Conservation (phyloP, 2,888 invertebrate species). For the Hoplodrina blanda region DNA sequence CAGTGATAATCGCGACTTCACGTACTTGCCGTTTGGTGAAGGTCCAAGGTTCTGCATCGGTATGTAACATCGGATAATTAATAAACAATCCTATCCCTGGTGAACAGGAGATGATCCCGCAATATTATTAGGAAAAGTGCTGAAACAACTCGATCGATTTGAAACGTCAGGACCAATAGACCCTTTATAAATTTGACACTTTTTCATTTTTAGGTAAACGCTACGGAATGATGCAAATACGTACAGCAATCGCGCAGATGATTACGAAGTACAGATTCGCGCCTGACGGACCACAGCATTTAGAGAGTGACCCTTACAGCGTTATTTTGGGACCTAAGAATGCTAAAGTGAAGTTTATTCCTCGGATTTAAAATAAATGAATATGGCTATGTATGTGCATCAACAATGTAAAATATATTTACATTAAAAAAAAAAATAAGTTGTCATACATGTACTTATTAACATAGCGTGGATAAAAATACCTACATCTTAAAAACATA, state of each 20-base stretch:
- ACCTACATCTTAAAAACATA: neutral
- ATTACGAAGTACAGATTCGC: slow-evolving; percentile 73
- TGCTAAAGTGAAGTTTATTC: slow-evolving; percentile 75
- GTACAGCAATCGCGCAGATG: slow-evolving; percentile 79
- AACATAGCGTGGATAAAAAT: too few relatives aligned
- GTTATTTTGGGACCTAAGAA: slow-evolving; percentile 72
- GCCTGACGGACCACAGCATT: slow-evolving; percentile 66
- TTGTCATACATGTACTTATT: neutral
- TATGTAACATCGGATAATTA: slow-evolving; percentile 38
- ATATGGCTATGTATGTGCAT: neutral
- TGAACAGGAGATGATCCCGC: neutral
- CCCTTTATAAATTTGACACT: too few relatives aligned
- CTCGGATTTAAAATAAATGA: slow-evolving; percentile 55
- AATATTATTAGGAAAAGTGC: too few relatives aligned
- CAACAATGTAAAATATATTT: neutral
- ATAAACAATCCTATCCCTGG: neutral
- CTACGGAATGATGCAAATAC: slow-evolving; percentile 82
- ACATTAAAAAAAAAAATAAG: neutral
- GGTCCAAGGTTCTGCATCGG: slow-evolving; percentile 81
- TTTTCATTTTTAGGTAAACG: slow-evolving; percentile 77
- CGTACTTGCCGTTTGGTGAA: slow-evolving; percentile 81
- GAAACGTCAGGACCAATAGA: too few relatives aligned
- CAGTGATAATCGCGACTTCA: slow-evolving; percentile 76
- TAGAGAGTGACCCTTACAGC: slow-evolving; percentile 74
- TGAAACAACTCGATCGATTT: too few relatives aligned